Conservation (phyloP, 2,888 invertebrate species). For the Laspeyria flexula region DNA sequence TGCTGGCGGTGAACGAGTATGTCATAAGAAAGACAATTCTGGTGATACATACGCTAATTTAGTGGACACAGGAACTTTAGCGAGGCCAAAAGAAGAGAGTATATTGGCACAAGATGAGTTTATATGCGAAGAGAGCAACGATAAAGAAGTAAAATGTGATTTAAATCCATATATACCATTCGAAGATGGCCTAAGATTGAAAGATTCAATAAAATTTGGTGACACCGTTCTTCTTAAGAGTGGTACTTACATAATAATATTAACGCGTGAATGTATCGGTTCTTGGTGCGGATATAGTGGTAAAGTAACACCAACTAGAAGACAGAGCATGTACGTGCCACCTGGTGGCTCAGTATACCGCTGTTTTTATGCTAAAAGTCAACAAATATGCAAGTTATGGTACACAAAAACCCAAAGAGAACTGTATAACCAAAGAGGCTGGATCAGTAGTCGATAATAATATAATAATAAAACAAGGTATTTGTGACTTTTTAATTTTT, state of each 20-base stretch:
- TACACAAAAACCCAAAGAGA: conserved; percentile 31
- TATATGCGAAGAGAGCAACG: conserved; percentile 66
- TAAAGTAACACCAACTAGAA: conserved; percentile 41
- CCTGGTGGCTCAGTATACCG: conserved; percentile 71
- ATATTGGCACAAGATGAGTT: conserved; percentile 75
- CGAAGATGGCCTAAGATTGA: conserved; percentile 55
- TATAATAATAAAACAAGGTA: too few species aligned
- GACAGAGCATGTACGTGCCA: conserved; percentile 52
- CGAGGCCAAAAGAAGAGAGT: conserved; percentile 62
- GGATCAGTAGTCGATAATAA: conserved; percentile 19
- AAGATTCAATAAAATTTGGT: conserved; percentile 49
- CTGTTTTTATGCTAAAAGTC: conserved; percentile 71
- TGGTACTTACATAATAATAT: conserved; percentile 50
- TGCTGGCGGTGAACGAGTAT: conserved; percentile 66
- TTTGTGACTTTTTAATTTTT: too few species aligned
- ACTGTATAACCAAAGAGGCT: conserved; percentile 52
- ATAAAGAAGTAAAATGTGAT: conserved; percentile 64
- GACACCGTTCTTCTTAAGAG: conserved; percentile 65
- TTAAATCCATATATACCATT: conserved; percentile 65
- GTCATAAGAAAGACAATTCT: conserved; percentile 64
- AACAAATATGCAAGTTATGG: conserved; percentile 71
- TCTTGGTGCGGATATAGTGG: conserved; percentile 74
- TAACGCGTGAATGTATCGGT: conserved; percentile 59
- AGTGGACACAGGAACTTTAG: conserved; percentile 65
- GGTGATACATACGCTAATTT: conserved; percentile 63